Conservation (phyloP, 2,113 vertebrate species). For the Siphamia tubifer region DNA sequence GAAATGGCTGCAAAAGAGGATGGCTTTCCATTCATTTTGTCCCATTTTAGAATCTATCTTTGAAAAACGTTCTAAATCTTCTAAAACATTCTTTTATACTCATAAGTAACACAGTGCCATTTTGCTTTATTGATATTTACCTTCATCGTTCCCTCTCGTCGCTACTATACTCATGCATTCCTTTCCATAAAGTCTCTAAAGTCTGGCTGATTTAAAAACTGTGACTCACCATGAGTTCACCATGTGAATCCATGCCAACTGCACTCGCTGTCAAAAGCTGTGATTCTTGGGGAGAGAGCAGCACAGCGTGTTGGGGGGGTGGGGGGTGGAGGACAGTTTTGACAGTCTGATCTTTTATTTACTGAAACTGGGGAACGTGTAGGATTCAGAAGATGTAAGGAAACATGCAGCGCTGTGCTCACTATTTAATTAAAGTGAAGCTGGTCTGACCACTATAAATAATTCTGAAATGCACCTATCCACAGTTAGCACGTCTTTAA, state of each 20-base stretch:
- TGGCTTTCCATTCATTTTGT: too few relatives aligned
- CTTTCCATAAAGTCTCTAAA: background rate
- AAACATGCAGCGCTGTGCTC: background rate
- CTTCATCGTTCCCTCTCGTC: background rate
- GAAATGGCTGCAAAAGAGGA: background rate
- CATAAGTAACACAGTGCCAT: background rate
- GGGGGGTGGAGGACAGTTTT: slow-evolving; percentile 1
- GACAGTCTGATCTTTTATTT: slow-evolving; percentile 29
- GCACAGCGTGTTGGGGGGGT: background rate
- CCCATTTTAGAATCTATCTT: background rate
- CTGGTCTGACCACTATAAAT: too few relatives aligned
- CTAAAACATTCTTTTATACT: too few relatives aligned
- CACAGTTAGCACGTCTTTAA: background rate
- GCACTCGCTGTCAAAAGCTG: background rate
- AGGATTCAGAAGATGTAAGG: background rate
- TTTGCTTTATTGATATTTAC: background rate
- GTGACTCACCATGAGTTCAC: background rate
- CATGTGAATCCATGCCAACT: background rate
- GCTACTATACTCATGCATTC: background rate
- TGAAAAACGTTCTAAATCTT: too few relatives aligned
- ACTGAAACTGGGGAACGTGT: background rate
- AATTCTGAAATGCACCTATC: background rate
- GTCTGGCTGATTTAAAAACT: background rate
- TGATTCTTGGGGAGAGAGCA: background rate
- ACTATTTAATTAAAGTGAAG: background rate